Evolutionary conservation across 1,140 invertebrate genomes (phyloP).

Genomic region (Drosophila teissieri): DNA sequence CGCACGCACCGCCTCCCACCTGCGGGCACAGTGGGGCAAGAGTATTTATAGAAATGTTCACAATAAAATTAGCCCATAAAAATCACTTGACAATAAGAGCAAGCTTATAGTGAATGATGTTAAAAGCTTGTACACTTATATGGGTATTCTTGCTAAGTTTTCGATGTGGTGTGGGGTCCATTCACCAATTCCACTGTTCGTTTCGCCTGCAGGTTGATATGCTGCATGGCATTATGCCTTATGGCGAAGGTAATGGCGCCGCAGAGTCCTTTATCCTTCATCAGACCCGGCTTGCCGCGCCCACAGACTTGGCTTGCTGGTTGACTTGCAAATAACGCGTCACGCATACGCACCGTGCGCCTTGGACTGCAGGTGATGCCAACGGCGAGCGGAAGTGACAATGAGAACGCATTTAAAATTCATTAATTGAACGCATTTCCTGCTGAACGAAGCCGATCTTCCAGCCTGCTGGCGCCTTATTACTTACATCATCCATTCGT

Average conservation of each 20-base stretch:
- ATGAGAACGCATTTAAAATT: constrained; percentile 79
- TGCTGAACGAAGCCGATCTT: constrained; percentile 26
- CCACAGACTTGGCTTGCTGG: constrained; percentile 46
- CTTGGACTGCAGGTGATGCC: constrained; percentile 6
- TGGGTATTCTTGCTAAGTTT: too few relatives aligned
- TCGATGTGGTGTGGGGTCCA: too few relatives aligned
- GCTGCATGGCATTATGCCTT: constrained; percentile 33
- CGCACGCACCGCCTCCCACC: constrained; percentile 46
- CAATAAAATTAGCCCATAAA: neutral
- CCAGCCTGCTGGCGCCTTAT: constrained; percentile 10
- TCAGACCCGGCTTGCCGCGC: constrained; percentile 42
- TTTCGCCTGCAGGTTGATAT: constrained; percentile 26
- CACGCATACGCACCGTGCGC: constrained; percentile 63
- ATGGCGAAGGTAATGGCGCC: constrained; percentile 56
- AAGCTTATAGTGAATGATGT: too few relatives aligned
- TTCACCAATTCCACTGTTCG: constrained; percentile 11
- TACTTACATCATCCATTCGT: constrained; percentile 10
- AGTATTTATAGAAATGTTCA: neutral
- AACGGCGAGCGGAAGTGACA: constrained; percentile 48
- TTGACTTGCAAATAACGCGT: constrained; percentile 75
- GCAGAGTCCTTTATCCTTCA: constrained; percentile 61
- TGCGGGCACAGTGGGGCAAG: constrained; percentile 34
- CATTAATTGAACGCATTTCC: constrained; percentile 78
- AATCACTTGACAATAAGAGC: neutral
- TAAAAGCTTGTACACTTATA: too few relatives aligned